These are phyloP conservation scores for Anarhynchus alexandrinus DNA, from an alignment of 2,113 vertebrate genomes.

Conservation along the genomic window DNA sequence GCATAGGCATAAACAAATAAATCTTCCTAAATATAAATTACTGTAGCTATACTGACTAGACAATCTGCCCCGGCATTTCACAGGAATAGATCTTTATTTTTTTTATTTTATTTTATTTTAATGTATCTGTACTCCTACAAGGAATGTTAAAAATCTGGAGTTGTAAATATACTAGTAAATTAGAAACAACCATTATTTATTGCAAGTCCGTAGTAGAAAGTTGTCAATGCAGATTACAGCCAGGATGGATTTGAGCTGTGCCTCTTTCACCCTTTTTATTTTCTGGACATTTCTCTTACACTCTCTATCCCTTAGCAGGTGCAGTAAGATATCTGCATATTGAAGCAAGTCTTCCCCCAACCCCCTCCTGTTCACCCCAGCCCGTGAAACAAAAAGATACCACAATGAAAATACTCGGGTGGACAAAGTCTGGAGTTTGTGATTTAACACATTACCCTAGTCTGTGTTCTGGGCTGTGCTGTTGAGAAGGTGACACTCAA, in stretches of 20 bases:
- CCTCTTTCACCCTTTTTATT: background rate
- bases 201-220: background rate
- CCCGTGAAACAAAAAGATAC: background rate
- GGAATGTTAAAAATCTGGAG: background rate
- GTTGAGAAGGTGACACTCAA: background rate
- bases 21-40: background rate
- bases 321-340: background rate
- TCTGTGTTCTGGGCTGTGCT: background rate
- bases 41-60: background rate
- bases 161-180: background rate
- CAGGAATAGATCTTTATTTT: background rate
- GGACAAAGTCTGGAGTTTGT: background rate
- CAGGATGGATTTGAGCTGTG: background rate
- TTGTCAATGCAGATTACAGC: background rate
- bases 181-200: background rate
- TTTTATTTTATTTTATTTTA: background rate
- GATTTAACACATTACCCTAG: background rate
- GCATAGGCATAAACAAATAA: background rate
- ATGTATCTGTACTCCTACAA: accelerated
- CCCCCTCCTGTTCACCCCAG: accelerated
- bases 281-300: background rate
- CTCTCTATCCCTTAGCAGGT: background rate
- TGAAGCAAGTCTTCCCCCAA: background rate
- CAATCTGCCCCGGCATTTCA: background rate
- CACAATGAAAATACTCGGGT: background rate